These are phyloP conservation scores for Pituophis catenifer DNA, from an alignment of 2,113 vertebrate genomes.

Conservation along the genomic window DNA sequence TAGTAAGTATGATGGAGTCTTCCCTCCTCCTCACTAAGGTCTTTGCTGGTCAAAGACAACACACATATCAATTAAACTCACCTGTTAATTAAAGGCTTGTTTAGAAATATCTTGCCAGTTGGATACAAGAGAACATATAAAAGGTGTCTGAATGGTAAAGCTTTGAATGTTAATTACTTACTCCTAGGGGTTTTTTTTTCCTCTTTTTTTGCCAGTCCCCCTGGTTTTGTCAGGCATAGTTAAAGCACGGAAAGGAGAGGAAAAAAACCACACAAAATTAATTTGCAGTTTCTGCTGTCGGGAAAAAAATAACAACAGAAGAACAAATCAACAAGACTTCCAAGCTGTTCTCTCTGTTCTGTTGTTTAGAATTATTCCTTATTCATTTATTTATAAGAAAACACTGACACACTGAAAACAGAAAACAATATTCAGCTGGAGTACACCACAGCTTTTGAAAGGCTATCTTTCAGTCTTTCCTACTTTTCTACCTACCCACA, in stretches of 20 bases:
- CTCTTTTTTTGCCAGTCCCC: conserved; percentile 49
- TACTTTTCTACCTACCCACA: neutral
- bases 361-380: conserved; percentile 63
- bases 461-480: conserved; percentile 13
- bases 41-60: conserved; percentile 63
- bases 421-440: conserved; percentile 35
- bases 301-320: conserved; percentile 23
- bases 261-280: conserved; percentile 56
- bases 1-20: conserved; percentile 40
- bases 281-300: conserved; percentile 55
- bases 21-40: conserved; percentile 49
- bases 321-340: conserved; percentile 48
- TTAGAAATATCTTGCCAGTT: conserved; percentile 70
- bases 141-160: conserved; percentile 70
- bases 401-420: conserved; percentile 40
- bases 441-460: conserved; percentile 35
- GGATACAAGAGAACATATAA: conserved; percentile 70
- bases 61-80: conserved; percentile 75
- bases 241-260: conserved; percentile 41
- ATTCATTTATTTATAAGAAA: conserved; percentile 56
- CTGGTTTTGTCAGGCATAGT: conserved; percentile 62
- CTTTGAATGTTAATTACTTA: conserved; percentile 79
- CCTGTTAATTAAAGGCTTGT: conserved; percentile 78
- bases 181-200: conserved; percentile 49
- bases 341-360: conserved; percentile 55